A percentile compares a stretch with the other conserved stretches of the same genome.
Evolutionary conservation across 2,113 vertebrate genomes (phyloP).

Genomic region (Brachypteracias leptosomus): DNA sequence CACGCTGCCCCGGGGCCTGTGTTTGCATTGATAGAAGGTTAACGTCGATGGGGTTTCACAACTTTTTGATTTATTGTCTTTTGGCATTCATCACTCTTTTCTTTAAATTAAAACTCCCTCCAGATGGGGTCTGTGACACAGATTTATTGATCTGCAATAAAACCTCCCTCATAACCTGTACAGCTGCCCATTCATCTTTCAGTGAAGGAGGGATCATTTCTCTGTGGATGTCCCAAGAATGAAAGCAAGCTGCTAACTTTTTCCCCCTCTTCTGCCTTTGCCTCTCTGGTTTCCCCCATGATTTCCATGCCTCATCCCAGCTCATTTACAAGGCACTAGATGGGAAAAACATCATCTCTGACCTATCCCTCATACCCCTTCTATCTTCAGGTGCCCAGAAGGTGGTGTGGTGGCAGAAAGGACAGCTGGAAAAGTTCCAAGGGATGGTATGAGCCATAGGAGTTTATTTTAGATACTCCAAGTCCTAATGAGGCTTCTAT

Average conservation of each 20-base stretch:
- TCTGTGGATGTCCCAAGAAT: constrained; percentile 73
- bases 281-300: neutral
- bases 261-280: neutral
- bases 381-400: neutral
- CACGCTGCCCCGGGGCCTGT: neutral
- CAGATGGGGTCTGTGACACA: constrained; percentile 80
- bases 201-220: constrained; percentile 73
- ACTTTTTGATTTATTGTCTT: constrained; percentile 80
- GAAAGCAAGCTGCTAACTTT: constrained; percentile 66
- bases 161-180: constrained; percentile 82
- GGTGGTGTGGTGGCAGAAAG: neutral
- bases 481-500: neutral
- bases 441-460: neutral
- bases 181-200: constrained; percentile 77
- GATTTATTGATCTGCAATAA: constrained; percentile 85
- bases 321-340: neutral
- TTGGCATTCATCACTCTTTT: constrained; percentile 74
- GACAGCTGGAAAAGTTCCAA: neutral
- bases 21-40: constrained; percentile 72
- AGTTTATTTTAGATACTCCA: neutral
- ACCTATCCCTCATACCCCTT: neutral
- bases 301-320: neutral
- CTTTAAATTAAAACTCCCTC: constrained; percentile 86
- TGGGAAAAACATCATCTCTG: neutral
- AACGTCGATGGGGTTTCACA: constrained; percentile 67